Evolutionary conservation across 2,797 vertebrate species (phyloP), one percentile per base, ranked within the genome.

Genomic region (Melanotaenia trifasciata): DNA sequence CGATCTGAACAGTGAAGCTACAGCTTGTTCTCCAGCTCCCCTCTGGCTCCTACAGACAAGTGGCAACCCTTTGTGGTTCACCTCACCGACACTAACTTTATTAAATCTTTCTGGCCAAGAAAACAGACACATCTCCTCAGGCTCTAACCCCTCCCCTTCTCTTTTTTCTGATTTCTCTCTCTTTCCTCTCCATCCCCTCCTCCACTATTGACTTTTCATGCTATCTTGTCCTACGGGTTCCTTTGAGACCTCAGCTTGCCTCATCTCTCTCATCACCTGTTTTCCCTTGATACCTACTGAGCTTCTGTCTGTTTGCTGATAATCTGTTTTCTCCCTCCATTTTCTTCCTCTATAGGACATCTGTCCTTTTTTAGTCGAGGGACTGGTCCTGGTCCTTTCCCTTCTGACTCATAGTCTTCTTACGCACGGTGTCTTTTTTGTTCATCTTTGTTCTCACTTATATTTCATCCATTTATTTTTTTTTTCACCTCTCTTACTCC

Each of bases 81-180:
- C 68, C 67, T 66, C 88, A 66, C 85, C 59, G 30, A 84, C 80
- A 84, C 87, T 83, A 89, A 87, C 78, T 89, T 90, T 83, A 91
- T 94, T 90, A 79, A 86, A 91, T 93, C 82, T 85, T 88, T 82
- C 78, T 80, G 73, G 78, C 71, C 72, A 88, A 88, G 86, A 90
- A 87, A 84, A 81, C 79, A 82, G 71, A 81, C 80, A 85, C 72
- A 76, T 81, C 78, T 86, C 73, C 50, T 28, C 3, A 2, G 62
- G 24, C 76, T 74, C n/a, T 61, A 45, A 59, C 58, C 60, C 33
- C 53, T 69, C 60, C 62, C 56, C 9, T 50, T 57, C 36, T 33
- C 35, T 10, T 26, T 18, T 47, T 38, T 51, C 16, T 43, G 24
- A 20, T 20, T 36, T 43, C 51, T n/a, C 40, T 58, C 50, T 5